Evolutionary conservation across 2,797 vertebrate species (phyloP), one percentile per base, ranked within the genome.

Genomic region (Siniperca obscura): DNA sequence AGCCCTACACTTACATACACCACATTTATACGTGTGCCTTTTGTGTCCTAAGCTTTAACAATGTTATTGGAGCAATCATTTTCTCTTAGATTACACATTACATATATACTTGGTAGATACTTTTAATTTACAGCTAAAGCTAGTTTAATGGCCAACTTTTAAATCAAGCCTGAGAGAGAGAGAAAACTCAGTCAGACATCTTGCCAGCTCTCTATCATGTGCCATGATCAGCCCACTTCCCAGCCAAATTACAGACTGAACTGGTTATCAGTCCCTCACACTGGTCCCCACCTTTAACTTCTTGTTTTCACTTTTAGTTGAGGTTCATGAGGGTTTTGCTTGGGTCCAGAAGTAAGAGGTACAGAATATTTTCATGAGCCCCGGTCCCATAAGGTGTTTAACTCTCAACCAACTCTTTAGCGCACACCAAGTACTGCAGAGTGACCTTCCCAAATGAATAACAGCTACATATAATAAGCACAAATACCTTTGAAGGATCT

Each of bases 401-500:
- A 61, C 25, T 27, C 5, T 1, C 10, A 4, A 16, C 25, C 34
- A 25, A n/a, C 11, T 61, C 56, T 67, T 52, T 3, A 22, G 19
- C 56, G 56, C 25, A 13, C 16, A 9, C 14, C 0, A 1, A 22
- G 5, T 5, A 12, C 61, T 13, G 60, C 34, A 60, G 25, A n/a
- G 30, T 5, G 2, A 25, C 3, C 14, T 42, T 56, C 9, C 12
- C 74, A 5, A 55, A 72, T 48, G 3, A 36, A 17, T 0, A 25
- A 12, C 16, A 4, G 22, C 13, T 48, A 56, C 12, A 77, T 42
- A 64, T 42, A 64, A 64, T 2, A 22, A 53, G 4, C n/a, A 62
- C 56, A 65, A 64, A 60, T 80, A 99, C 98, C 97, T 99, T 75
- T 96, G 92, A 60, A 99, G 96, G 92, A 99, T 98, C 94, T 96